Percentiles rank a stretch among this genome's conserved stretches.
Conservation (phyloP, 2,113 vertebrate species). For the Xenopus laevis region DNA sequence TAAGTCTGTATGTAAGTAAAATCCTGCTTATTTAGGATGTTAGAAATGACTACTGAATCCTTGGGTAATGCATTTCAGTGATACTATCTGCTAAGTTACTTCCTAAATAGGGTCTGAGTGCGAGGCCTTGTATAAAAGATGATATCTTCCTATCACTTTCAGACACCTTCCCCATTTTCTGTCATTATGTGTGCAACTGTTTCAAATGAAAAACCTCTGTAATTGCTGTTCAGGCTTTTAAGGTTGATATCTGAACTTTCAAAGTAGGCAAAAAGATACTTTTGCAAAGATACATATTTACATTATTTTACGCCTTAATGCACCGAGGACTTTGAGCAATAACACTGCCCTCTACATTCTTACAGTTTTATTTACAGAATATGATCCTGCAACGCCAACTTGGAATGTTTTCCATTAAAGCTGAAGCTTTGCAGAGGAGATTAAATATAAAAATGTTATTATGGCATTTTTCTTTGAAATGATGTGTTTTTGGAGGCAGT, state of each 20-base stretch:
- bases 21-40: slow-evolving; percentile 29
- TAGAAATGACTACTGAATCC: slow-evolving; percentile 34
- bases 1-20: slow-evolving; percentile 3
- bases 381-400: background rate
- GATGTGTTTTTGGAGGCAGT: too few species aligned
- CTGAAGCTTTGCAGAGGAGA: too few species aligned
- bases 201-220: slow-evolving; percentile 13
- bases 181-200: slow-evolving; percentile 7
- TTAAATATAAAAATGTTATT: too few species aligned
- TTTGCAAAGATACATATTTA: slow-evolving; percentile 10
- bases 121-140: slow-evolving; percentile 29
- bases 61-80: slow-evolving; percentile 27
- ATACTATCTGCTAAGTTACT: slow-evolving; percentile 15
- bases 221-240: slow-evolving; percentile 13
- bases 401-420: too few species aligned
- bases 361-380: background rate
- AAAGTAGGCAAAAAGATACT: background rate
- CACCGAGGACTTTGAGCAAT: background rate
- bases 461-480: too few species aligned
- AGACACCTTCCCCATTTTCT: slow-evolving; percentile 8
- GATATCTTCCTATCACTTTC: slow-evolving; percentile 23
- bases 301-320: background rate
- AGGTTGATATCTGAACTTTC: slow-evolving; percentile 9
- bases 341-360: background rate
- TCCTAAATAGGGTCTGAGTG: slow-evolving; percentile 26